Conservation (phyloP, 2,797 vertebrate genomes). For the Melopsittacus undulatus region DNA sequence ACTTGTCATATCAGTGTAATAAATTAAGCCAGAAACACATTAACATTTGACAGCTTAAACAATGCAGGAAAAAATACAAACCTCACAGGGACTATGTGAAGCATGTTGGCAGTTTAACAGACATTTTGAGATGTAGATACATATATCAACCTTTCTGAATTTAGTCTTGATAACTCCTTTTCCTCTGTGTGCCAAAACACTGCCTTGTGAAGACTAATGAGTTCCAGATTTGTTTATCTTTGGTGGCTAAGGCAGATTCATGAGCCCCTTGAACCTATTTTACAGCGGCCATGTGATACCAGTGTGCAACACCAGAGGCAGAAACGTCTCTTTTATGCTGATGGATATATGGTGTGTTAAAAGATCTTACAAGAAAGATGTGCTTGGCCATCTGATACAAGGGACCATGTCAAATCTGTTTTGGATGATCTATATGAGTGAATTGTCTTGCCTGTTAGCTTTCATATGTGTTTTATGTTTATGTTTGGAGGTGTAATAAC, state of each 20-base stretch:
- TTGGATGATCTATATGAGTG: background rate
- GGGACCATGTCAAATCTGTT: background rate
- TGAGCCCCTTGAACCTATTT: conserved; percentile 53
- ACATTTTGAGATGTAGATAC: conserved; percentile 65
- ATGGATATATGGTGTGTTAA: background rate
- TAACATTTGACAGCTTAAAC: conserved; percentile 73
- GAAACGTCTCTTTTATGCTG: background rate
- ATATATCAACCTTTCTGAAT: conserved; percentile 66
- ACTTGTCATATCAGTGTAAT: conserved; percentile 67
- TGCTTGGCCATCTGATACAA: conserved; percentile 37
- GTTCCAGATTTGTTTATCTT: conserved; percentile 72
- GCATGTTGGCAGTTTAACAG: conserved; percentile 66
- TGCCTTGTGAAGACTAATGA: conserved; percentile 66
- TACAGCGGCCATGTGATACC: conserved; percentile 31
- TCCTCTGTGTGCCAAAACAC: conserved; percentile 63
- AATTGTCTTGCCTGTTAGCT: conserved; percentile 48
- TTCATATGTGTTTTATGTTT: conserved; percentile 34
- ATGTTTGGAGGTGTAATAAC: conserved; percentile 22
- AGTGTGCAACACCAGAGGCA: conserved; percentile 16
- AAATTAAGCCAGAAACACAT: conserved; percentile 71
- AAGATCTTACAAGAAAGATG: conserved; percentile 34
- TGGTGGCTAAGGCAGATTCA: conserved; percentile 69
- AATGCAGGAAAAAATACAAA: conserved; percentile 65
- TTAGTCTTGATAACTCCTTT: conserved; percentile 67
- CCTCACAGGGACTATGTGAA: conserved; percentile 65